Conservation (phyloP, 1,140 invertebrate genomes). For the Drosophila lowei region DNA sequence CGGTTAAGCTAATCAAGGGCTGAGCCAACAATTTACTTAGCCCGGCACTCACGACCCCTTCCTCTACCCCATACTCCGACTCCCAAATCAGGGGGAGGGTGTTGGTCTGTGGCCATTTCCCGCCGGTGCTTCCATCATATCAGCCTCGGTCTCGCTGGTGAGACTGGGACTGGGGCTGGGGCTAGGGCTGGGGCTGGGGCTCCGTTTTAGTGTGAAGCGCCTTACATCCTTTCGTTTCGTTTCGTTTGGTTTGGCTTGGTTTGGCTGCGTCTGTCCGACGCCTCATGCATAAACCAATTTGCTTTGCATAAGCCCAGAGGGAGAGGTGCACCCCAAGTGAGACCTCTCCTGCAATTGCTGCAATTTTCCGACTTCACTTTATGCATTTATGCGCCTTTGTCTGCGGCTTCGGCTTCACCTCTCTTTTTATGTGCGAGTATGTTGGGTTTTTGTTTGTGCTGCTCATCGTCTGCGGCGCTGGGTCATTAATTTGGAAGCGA, state of each 20-base stretch:
- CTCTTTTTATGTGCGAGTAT: constrained; percentile 43
- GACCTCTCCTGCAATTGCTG: constrained; percentile 62
- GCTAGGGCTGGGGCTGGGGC: constrained; percentile 1
- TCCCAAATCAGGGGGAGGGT: constrained; percentile 1
- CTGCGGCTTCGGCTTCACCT: constrained; percentile 38
- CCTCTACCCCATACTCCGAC: neutral
- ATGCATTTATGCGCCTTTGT: constrained; percentile 79
- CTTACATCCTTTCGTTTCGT: constrained; percentile 41
- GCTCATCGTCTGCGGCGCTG: constrained; percentile 63
- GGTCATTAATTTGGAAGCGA: constrained; percentile 73
- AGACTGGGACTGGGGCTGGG: constrained; percentile 10
- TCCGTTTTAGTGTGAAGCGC: constrained; percentile 57
- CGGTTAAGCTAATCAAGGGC: constrained; percentile 75
- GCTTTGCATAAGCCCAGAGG: constrained; percentile 64
- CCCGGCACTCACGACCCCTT: constrained; percentile 28
- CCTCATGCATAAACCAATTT: constrained; percentile 80
- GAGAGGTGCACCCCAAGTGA: constrained; percentile 10
- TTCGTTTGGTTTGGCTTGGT: constrained; percentile 15
- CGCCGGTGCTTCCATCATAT: constrained; percentile 60
- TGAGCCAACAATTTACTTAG: constrained; percentile 80
- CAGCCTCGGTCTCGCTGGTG: constrained; percentile 4
- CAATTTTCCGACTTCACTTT: constrained; percentile 70
- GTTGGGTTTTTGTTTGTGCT: constrained; percentile 18
- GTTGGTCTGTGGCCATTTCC: constrained; percentile 8
- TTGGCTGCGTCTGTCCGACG: constrained; percentile 38